phyloP scores from a whole-genome alignment of 2,797 vertebrate genomes.

The Coendou prehensilis region DNA sequence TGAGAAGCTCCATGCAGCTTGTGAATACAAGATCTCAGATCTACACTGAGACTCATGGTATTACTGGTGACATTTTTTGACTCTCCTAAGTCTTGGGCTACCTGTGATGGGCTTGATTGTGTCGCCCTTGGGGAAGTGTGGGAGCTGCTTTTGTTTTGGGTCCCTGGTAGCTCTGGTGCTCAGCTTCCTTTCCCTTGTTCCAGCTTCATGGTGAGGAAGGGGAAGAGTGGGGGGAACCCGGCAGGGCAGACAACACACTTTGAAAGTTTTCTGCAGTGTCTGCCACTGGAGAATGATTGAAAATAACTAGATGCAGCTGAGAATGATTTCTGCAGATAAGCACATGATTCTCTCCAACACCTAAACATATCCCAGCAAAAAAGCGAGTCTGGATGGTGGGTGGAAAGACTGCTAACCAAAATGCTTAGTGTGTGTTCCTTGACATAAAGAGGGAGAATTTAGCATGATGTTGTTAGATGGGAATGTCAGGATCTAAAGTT shows the following conservation, averaged over 20 bases:
- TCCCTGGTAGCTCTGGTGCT: fast-evolving
- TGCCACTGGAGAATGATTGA: constrained; percentile 16
- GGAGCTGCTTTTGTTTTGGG: neutral
- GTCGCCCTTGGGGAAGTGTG: neutral
- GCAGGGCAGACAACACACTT: neutral
- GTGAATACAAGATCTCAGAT: neutral
- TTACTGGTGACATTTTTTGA: neutral
- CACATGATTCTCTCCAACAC: constrained; percentile 48
- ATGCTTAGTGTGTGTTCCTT: constrained; percentile 71
- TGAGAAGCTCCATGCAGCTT: neutral
- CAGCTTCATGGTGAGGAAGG: neutral
- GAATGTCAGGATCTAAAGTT: constrained; percentile 59
- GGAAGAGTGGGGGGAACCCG: neutral
- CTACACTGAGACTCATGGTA: constrained; percentile 10
- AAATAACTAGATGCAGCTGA: constrained; percentile 62
- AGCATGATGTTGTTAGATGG: constrained; percentile 48
- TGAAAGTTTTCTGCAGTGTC: neutral
- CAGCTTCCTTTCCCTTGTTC: neutral
- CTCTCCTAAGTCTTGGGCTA: neutral
- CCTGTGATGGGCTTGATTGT: neutral
- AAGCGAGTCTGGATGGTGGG: constrained; percentile 71
- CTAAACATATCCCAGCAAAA: constrained; percentile 61
- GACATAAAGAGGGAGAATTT: constrained; percentile 49
- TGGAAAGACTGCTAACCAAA: constrained; percentile 55
- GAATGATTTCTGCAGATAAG: constrained; percentile 54